Evolutionary conservation across 2,797 vertebrate species (phyloP).

Genomic region (Ctenopoma multispine): DNA sequence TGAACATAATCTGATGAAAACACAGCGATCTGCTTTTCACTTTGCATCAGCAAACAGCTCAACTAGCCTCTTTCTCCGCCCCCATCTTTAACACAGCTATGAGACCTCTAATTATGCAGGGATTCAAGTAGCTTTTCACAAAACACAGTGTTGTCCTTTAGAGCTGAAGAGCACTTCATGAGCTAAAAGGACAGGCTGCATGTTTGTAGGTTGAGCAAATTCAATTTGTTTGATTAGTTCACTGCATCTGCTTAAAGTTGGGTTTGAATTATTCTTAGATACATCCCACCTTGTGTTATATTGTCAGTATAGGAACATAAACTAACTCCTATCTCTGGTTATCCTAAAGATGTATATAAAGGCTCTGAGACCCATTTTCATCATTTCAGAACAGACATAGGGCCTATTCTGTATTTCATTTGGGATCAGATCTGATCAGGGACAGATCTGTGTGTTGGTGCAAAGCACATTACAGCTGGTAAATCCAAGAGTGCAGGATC

Average conservation of each 20-base stretch:
- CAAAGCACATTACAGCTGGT: constrained; percentile 1
- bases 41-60: constrained; percentile 90
- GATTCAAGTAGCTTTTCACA: constrained; percentile 94
- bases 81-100: constrained; percentile 88
- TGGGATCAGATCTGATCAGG: constrained; percentile 10
- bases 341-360: neutral
- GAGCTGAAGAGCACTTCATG: constrained; percentile 90
- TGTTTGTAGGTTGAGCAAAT: constrained; percentile 92
- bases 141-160: constrained; percentile 92
- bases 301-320: neutral
- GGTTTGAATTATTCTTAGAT: constrained; percentile 44
- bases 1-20: constrained; percentile 96
- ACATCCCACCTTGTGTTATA: neutral
- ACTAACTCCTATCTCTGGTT: neutral
- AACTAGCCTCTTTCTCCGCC: constrained; percentile 74
- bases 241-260: constrained; percentile 87
- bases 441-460: neutral
- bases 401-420: neutral
- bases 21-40: constrained; percentile 93
- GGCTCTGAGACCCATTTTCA: neutral
- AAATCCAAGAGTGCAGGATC: neutral
- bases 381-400: neutral
- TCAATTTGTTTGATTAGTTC: constrained; percentile 92
- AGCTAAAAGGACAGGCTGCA: constrained; percentile 92
- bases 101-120: constrained; percentile 95